These are phyloP conservation scores for Geococcyx californianus DNA, from an alignment of 2,113 vertebrate genomes.

Conservation along the genomic window DNA sequence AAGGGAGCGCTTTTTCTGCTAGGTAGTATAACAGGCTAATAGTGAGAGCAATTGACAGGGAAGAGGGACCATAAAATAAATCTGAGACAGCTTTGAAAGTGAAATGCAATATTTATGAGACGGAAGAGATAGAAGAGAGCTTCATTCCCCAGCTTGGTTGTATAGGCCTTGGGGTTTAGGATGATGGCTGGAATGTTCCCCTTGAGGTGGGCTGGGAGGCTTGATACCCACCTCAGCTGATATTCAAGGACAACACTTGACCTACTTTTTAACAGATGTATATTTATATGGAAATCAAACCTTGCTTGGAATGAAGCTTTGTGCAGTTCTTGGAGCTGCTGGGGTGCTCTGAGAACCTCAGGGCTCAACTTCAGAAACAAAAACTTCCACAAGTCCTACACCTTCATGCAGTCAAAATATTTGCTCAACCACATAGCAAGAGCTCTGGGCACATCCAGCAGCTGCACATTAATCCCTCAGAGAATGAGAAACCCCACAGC, in stretches of 20 bases:
- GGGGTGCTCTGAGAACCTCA: not conserved
- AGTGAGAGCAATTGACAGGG: not conserved
- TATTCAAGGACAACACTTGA: rapidly evolving
- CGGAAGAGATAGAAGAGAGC: not conserved
- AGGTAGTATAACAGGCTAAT: not conserved
- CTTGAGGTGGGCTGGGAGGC: not conserved
- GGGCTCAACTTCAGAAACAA: not conserved
- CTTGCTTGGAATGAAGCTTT: not conserved
- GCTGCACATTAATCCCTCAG: rapidly evolving
- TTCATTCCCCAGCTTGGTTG: not conserved
- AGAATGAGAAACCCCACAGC: not conserved
- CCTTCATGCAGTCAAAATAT: rapidly evolving
- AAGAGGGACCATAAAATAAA: not conserved
- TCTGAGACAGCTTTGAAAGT: not conserved
- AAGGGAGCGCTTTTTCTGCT: not conserved
- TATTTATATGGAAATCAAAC: not conserved
- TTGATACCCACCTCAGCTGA: not conserved
- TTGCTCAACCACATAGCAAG: not conserved
- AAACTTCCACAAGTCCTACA: not conserved
- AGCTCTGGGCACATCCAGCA: not conserved
- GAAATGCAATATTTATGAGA: not conserved
- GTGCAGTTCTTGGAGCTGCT: not conserved
- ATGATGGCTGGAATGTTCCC: not conserved
- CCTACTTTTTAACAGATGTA: not conserved
- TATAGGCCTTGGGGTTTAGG: not conserved